Base-by-base conservation (phyloP, 2,113 vertebrate species). In the Catagonus wagneri region DNA sequence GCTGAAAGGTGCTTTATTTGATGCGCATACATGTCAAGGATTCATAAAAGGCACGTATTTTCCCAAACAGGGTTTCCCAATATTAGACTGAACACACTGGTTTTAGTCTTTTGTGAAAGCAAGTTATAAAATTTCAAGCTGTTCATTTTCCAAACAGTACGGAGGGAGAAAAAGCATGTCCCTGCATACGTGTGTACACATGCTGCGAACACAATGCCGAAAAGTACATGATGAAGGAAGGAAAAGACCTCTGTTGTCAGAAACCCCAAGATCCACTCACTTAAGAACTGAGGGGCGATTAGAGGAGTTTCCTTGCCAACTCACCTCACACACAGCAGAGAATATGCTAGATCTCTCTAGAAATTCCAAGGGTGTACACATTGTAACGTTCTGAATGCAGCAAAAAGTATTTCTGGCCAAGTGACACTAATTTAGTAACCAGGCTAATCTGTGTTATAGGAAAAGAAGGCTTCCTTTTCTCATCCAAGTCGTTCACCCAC, bases 51-150 rank as follows among this genome's bases (percentile, higher is more conserved):
- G 11, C 9, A 19, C 16, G 10, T 6, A 32, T 27, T 78, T 78
- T 76, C 23, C 29, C 80, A 32, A 87, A 54, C 16, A 23, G 92
- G 8, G 17, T 71, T 75, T 93, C 79, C 93, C 16, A 29, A 58
- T 75, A 54, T 36, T 76, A 68, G 80, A 65, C 19, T 52, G 44
- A 95, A 86, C 7, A 69, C 11, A 3, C 0, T 88, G 16, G 19
- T 39, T 71, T 96, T 83, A 56, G 17, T 50, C 52, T 93, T 94
- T 58, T 36, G 83, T 27, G 63, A 79, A 58, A 81, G 19, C 4
- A 95, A 94, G 27, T 86, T 11, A 69, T 83, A 92, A 61, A 79
- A 89, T 79, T 80, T 95, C 50, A 88, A 68, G 71, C 23, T 63
- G 52, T 61, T 0, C 29, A 56, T 68, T 66, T 90, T 58, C 16